A percentile compares a stretch with the other conserved stretches of the same genome.
phyloP scores from a whole-genome alignment of 2,888 invertebrate species.

The Trilocha varians region DNA sequence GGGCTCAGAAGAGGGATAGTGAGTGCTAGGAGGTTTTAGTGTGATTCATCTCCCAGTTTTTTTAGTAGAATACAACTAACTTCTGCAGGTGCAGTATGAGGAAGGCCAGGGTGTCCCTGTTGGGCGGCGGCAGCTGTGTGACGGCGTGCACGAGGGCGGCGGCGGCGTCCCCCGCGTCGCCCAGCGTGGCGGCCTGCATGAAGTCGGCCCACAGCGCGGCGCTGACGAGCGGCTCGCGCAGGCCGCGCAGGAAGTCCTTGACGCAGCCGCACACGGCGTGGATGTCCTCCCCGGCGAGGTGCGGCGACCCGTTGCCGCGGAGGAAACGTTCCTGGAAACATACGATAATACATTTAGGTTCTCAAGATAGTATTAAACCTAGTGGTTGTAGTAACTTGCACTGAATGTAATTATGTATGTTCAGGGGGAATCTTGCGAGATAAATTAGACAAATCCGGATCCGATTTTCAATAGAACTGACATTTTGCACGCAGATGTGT shows the following conservation, averaged over 20 bases:
- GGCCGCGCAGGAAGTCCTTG: slow-evolving; percentile 92
- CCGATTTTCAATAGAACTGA: too few species aligned
- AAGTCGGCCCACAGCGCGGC: slow-evolving; percentile 87
- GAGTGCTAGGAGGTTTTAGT: too few species aligned
- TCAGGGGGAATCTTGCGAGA: too few species aligned
- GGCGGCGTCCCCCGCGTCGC: slow-evolving; percentile 73
- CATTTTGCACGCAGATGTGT: too few species aligned
- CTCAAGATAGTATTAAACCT: too few species aligned
- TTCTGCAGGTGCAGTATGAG: slow-evolving; percentile 90
- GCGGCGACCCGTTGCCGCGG: slow-evolving; percentile 88
- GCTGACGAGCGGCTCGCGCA: slow-evolving; percentile 93
- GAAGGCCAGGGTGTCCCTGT: slow-evolving; percentile 95
- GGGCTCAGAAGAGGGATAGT: too few species aligned
- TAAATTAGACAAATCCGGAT: too few species aligned
- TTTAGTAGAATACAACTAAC: slow-evolving; percentile 54
- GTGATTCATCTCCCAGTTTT: too few species aligned
- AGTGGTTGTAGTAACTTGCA: too few species aligned
- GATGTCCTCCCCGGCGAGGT: slow-evolving; percentile 81
- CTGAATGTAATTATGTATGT: too few species aligned
- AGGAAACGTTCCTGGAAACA: slow-evolving; percentile 82
- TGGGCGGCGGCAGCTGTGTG: slow-evolving; percentile 89
- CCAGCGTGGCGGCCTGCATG: slow-evolving; percentile 76
- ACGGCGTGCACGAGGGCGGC: slow-evolving; percentile 83
- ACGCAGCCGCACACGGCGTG: slow-evolving; percentile 94
- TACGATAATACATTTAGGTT: too few species aligned